Base-by-base conservation (phyloP, 2,888 invertebrate genomes). In the Luperina nickerlii region DNA sequence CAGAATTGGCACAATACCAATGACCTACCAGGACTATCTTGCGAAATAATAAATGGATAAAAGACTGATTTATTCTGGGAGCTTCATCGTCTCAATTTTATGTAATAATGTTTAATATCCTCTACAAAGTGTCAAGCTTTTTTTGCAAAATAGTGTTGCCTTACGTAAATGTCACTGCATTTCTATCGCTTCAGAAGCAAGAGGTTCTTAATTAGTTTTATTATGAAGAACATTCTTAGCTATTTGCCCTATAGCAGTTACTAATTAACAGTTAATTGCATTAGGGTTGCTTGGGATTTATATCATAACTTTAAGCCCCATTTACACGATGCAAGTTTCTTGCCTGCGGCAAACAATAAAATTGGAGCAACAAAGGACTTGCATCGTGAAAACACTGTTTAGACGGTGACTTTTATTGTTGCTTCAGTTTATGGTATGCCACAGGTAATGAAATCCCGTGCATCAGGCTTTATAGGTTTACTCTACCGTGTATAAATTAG, bases 21-120 rank as follows among this genome's bases (percentile, higher is more conserved):
- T 87, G 85, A 87, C 84, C 83, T 73, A 90, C 76, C 84, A 83
- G 60, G 78, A 84, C 69, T 83, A 68, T 76, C 45, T 75, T 82
- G 42, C 13, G 15, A 24, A 81, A 45, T 62, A 45, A 54, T 75
- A 72, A 76, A 57, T 60, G 5, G 32, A 63, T 69, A 65, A 69
- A 79, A 66, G 0, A 57, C 8, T 65, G 18, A 20, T 20, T 24
- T 69, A 27, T 27, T 51, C 24, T 74, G 27, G 13, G 18, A 24
- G 27, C 20, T 66, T 38, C 18, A 57, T 74, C 57, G 24, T 18
- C 15, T 9, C 32, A 60, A 18, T n/a, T 48, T 62, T 15, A 15
- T 42, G 60, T 42, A 24, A 38, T 18, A 38, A 45, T 18, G 11
- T 42, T 66, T 51, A 24, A 27, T 18, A 38, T 45, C 7, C 18